These are phyloP conservation scores for Heliopora coerulea DNA, from an alignment of 92 coral and sea anemone genomes.

Conservation along the genomic window DNA sequence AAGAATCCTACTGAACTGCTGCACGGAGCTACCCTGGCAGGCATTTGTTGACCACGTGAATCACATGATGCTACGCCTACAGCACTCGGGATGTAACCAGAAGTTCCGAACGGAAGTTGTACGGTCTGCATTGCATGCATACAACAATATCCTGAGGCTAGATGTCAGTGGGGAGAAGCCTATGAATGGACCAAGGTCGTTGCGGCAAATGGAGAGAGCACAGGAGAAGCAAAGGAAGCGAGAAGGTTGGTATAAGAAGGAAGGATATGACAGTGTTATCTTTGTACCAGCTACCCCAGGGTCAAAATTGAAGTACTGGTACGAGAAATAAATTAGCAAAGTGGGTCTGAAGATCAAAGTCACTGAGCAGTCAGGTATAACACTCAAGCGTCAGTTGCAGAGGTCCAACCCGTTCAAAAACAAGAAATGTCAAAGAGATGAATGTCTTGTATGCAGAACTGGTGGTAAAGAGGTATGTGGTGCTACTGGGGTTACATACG, in stretches of 20 bases:
- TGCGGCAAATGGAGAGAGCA: conserved; percentile 37
- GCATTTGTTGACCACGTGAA: too few species aligned
- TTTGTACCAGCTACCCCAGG: conserved; percentile 60
- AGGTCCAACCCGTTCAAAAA: conserved; percentile 42
- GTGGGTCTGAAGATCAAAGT: conserved; percentile 33
- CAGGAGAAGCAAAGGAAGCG: conserved; percentile 30
- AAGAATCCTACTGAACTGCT: too few species aligned
- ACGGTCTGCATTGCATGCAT: conserved; percentile 49
- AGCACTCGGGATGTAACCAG: too few species aligned
- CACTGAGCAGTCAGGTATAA: conserved; percentile 41
- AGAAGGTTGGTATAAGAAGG: conserved; percentile 48
- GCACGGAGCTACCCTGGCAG: too few species aligned
- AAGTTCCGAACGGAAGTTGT: conserved; percentile 48
- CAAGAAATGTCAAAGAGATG: conserved; percentile 32
- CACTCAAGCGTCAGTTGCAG: conserved; percentile 44
- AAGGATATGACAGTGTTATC: conserved; percentile 41
- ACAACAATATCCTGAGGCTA: not conserved
- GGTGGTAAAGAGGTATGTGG: conserved; percentile 31
- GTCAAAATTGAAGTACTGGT: conserved; percentile 31
- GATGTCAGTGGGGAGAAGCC: conserved; percentile 39
- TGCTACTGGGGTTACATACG: conserved; percentile 22
- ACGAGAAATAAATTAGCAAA: conserved; percentile 26
- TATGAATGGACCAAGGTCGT: conserved; percentile 27
- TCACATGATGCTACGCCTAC: too few species aligned
- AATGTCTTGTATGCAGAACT: conserved; percentile 34